Base-by-base conservation (phyloP, 2,888 invertebrate species). In the Andrena bicolor region DNA sequence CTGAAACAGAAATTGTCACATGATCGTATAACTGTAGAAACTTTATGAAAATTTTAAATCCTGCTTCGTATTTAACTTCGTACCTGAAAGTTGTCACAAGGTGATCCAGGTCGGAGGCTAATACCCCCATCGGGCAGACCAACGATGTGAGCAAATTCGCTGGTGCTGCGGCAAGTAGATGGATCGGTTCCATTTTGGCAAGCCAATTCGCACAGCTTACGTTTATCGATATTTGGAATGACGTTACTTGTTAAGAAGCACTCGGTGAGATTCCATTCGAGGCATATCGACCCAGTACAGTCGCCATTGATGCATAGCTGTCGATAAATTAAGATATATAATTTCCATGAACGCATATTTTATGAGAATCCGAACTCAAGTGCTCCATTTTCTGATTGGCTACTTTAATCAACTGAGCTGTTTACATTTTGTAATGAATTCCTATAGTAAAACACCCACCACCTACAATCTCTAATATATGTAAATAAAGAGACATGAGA, bases 81-180 rank as follows among this genome's bases (percentile, higher is more conserved):
- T 94, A 97, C 97, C 96, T 98, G 98, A 95, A 99, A 99, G 94
- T 99, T 99, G 94, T 99, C 99, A 94, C 99, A 99, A 0, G 99
- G 99, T 66, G 99, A 98, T 28, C 99, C 99, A 6, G 99, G 99
- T 69, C 98, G 95, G 84, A 99, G 94, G 89, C 97, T 98, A 86
- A 98, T 98, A 20, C 98, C 98, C 16, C 97, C 97, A 0, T 94
- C 94, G 0, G 97, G 97, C 89, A 98, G 94, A 32, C 96, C 97
- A 30, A 97, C 96, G 30, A 95, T 92, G 10, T 95, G 94, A 0
- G 97, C 97, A 94, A 98, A 98, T 93, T 98, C 98, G 65, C 97
- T 98, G 2, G 98, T 98, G 92, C 98, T 98, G 82, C 96, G 95
- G 92, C 98, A 98, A 5, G 97, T 96, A 89, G 95, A 95, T 1